Evolutionary conservation across 2,888 invertebrate species (phyloP).

Genomic region (Drosophila multiciliata): DNA sequence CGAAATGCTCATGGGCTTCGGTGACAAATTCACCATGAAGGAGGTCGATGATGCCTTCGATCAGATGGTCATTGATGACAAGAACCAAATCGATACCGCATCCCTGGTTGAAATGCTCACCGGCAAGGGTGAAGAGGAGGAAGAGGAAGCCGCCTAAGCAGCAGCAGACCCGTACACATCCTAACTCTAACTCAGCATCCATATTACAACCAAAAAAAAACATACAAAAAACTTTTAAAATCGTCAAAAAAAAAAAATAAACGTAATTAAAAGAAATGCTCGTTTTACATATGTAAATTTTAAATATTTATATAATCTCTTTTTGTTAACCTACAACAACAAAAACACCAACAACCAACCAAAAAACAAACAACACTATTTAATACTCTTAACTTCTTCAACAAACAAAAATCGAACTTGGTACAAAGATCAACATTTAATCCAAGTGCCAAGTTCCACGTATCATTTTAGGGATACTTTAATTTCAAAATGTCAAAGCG

Average conservation of each 20-base stretch:
- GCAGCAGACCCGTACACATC: constrained; percentile 78
- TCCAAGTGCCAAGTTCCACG: constrained; percentile 51
- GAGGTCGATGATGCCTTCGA: constrained; percentile 97
- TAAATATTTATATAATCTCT: constrained; percentile 68
- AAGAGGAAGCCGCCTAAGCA: constrained; percentile 86
- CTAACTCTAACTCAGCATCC: constrained; percentile 78
- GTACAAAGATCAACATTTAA: constrained; percentile 35
- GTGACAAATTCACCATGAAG: constrained; percentile 95
- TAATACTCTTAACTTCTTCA: constrained; percentile 74
- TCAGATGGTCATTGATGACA: constrained; percentile 96
- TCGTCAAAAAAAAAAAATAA: constrained; percentile 78
- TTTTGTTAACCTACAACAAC: constrained; percentile 63
- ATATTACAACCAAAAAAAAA: constrained; percentile 56
- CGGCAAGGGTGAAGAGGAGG: constrained; percentile 93
- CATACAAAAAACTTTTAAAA: constrained; percentile 66
- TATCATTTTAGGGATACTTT: constrained; percentile 72
- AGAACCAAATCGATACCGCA: constrained; percentile 94
- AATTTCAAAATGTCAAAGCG: constrained; percentile 63
- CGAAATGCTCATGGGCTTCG: constrained; percentile 96
- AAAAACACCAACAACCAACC: constrained; percentile 35
- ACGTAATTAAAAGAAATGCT: constrained; percentile 79
- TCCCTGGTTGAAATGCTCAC: constrained; percentile 95
- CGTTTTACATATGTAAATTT: constrained; percentile 80
- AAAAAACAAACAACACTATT: constrained; percentile 45
- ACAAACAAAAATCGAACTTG: constrained; percentile 52